These are phyloP conservation scores for Mongoloraphidia duomilia DNA, from an alignment of 2,888 invertebrate species.

Conservation along the genomic window DNA sequence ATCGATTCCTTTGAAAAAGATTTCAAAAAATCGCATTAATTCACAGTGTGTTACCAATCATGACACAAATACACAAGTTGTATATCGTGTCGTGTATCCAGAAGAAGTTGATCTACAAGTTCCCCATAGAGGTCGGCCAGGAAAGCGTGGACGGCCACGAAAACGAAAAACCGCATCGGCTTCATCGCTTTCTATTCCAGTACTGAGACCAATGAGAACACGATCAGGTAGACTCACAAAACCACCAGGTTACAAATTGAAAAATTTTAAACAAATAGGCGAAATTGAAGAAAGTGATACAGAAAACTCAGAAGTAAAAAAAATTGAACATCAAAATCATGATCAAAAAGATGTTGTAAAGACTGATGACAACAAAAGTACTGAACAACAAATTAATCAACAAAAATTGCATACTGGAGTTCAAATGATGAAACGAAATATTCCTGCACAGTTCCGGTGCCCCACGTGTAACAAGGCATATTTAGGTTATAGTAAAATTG, in stretches of 20 bases:
- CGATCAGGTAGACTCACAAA: conserved; percentile 25
- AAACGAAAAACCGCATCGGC: conserved; percentile 16
- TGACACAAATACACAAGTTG: conserved; percentile 14
- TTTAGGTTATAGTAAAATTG: conserved; percentile 42
- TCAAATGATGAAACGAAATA: conserved; percentile 26
- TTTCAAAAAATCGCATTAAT: not conserved
- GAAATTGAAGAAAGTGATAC: not conserved
- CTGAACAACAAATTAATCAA: conserved; percentile 16
- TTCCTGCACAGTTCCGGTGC: conserved; percentile 39
- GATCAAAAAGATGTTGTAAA: not conserved
- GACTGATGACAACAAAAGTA: not conserved
- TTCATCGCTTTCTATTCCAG: conserved; percentile 5
- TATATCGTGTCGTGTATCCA: conserved; percentile 24
- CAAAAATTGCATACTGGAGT: conserved; percentile 6
- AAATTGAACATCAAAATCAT: not conserved
- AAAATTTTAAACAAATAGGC: conserved; percentile 6
- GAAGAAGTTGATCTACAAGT: conserved; percentile 23
- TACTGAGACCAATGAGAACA: conserved; percentile 18
- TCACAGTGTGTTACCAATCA: not conserved
- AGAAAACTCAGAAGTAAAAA: not conserved
- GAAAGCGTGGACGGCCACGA: conserved; percentile 22
- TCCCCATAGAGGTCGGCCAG: conserved; percentile 10
- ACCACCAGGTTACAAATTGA: conserved; percentile 24
- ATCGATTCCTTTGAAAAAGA: not conserved
- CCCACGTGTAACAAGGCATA: conserved; percentile 50